phyloP scores from a whole-genome alignment of 2,888 invertebrate species.

The Thysanoteuthis rhombus region DNA sequence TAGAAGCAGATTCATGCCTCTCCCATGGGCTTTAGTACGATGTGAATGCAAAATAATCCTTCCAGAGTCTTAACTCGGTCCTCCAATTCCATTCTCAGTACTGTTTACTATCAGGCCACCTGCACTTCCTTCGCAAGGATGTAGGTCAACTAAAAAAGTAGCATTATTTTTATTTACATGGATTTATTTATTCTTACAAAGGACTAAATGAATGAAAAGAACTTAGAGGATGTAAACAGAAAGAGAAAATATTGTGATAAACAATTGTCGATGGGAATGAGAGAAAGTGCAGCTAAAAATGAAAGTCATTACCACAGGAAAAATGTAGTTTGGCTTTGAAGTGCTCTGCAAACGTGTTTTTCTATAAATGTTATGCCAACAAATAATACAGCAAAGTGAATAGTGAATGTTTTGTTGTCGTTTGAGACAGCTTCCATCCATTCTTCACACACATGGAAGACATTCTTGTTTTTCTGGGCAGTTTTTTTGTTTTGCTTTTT shows the following conservation, averaged over 20 bases:
- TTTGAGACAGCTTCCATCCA: background rate
- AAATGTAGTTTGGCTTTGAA: background rate
- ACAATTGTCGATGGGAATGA: background rate
- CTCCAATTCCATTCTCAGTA: no score
- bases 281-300: background rate
- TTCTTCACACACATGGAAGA: background rate
- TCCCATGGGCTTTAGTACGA: no score
- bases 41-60: no score
- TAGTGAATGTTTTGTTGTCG: background rate
- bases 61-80: no score
- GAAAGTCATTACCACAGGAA: background rate
- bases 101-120: no score
- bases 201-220: background rate
- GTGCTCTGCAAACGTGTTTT: background rate
- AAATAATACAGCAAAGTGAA: conserved; percentile 12
- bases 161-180: no score
- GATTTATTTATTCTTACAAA: background rate
- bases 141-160: background rate
- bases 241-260: background rate
- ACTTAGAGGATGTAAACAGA: background rate
- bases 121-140: no score
- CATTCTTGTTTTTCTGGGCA: background rate
- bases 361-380: background rate
- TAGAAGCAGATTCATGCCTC: no score
- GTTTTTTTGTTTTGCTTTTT: background rate